Evolutionary conservation across 1,140 invertebrate species (phyloP).

Genomic region (Caenorhabditis brenneri): DNA sequence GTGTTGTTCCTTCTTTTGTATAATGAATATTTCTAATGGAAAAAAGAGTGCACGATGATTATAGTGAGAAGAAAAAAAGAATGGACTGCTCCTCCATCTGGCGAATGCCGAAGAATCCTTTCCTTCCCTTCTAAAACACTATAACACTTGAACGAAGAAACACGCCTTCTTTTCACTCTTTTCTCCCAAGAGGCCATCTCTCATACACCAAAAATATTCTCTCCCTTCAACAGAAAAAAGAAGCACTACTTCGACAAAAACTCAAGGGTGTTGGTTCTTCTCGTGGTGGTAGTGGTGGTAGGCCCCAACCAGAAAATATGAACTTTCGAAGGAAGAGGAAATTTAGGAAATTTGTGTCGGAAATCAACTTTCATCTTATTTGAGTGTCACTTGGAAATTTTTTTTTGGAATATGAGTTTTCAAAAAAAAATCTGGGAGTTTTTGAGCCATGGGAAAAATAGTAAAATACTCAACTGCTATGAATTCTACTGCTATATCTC

Average conservation of each 20-base stretch:
- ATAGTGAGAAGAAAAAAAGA: too few species aligned
- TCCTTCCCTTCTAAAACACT: too few species aligned
- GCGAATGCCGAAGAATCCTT: background rate
- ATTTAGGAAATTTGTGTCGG: background rate
- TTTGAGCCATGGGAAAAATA: too few species aligned
- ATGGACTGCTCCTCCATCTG: background rate
- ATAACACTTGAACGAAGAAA: constrained; percentile 34
- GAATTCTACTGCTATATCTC: too few species aligned
- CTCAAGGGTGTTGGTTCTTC: background rate
- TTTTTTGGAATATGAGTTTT: too few species aligned
- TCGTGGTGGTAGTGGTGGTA: too few species aligned
- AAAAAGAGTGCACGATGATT: background rate
- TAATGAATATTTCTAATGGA: background rate
- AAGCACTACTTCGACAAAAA: background rate
- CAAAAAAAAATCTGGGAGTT: too few species aligned
- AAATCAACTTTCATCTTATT: background rate
- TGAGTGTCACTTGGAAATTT: too few species aligned
- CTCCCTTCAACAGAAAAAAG: background rate
- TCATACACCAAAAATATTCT: constrained; percentile 39
- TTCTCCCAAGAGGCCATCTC: constrained; percentile 34
- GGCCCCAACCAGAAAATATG: background rate
- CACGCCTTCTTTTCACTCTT: background rate
- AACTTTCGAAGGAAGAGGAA: background rate
- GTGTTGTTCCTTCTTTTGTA: background rate
- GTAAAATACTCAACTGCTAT: too few species aligned